Evolutionary conservation across 2,113 vertebrate genomes (phyloP).

Genomic region (Cynoglossus semilaevis): DNA sequence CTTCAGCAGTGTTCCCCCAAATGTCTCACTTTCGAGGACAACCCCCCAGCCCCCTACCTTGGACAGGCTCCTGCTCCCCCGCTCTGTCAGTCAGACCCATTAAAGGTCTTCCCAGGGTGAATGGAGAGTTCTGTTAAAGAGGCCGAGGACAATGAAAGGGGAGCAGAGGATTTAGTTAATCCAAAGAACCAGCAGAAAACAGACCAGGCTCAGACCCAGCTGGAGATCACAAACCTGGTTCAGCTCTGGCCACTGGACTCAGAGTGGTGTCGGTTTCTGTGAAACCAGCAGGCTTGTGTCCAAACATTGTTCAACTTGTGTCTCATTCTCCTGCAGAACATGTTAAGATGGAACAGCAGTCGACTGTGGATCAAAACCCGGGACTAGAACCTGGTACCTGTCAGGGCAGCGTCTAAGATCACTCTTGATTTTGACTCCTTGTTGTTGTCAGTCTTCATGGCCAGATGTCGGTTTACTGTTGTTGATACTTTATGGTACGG

Average conservation of each 20-base stretch:
- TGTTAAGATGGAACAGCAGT: background rate
- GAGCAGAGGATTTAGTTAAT: slow-evolving; percentile 58
- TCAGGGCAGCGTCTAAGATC: too few species aligned
- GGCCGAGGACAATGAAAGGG: slow-evolving; percentile 59
- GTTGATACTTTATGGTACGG: too few species aligned
- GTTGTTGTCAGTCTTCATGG: too few species aligned
- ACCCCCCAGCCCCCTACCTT: background rate
- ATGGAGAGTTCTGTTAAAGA: slow-evolving; percentile 41
- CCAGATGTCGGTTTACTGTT: too few species aligned
- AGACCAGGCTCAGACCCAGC: slow-evolving; percentile 43
- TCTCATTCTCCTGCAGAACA: background rate
- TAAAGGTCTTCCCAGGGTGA: slow-evolving; percentile 40
- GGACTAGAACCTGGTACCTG: too few species aligned
- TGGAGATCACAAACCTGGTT: slow-evolving; percentile 35
- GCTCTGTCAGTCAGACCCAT: slow-evolving; percentile 2
- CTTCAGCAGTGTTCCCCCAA: too few species aligned
- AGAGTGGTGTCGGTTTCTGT: slow-evolving; percentile 27
- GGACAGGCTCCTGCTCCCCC: slow-evolving; percentile 12
- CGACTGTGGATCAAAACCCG: background rate
- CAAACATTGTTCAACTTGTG: slow-evolving; percentile 18
- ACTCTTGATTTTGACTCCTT: too few species aligned
- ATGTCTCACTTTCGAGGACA: too few species aligned
- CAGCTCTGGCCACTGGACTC: slow-evolving; percentile 16
- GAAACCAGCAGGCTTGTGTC: background rate
- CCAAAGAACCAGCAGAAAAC: slow-evolving; percentile 46